phyloP scores from a whole-genome alignment of 2,888 invertebrate species.

The Timandra comae region DNA sequence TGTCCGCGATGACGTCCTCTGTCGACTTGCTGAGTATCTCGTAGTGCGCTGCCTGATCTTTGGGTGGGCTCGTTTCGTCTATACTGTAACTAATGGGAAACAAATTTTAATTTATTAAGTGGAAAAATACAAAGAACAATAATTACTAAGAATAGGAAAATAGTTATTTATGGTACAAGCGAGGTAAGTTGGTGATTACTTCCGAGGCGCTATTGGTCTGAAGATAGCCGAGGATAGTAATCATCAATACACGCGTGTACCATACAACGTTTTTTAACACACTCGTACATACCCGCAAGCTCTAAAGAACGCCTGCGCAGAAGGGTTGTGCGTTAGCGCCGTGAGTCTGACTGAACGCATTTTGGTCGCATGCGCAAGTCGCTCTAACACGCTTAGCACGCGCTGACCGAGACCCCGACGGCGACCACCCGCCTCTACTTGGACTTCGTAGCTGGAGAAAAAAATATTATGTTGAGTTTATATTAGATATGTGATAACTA shows the following conservation, averaged over 20 bases:
- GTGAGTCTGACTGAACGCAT: slow-evolving; percentile 91
- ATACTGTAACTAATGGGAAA: slow-evolving; percentile 72
- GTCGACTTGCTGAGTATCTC: slow-evolving; percentile 76
- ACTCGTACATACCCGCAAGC: slow-evolving; percentile 84
- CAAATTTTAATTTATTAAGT: neutral
- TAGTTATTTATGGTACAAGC: no score
- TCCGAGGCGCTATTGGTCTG: no score
- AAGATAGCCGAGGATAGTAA: no score
- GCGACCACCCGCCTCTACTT: slow-evolving; percentile 82
- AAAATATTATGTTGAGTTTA: no score
- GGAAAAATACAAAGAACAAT: no score
- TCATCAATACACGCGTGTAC: no score
- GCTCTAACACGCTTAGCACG: slow-evolving; percentile 86
- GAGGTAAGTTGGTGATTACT: no score
- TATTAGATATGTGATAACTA: neutral
- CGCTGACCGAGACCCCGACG: slow-evolving; percentile 90
- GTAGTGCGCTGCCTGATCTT: slow-evolving; percentile 72
- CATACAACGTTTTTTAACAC: no score
- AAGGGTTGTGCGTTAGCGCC: slow-evolving; percentile 85
- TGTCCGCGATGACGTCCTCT: slow-evolving; percentile 8
- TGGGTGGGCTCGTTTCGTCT: slow-evolving; percentile 79
- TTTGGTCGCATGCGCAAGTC: slow-evolving; percentile 82
- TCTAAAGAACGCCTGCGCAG: slow-evolving; percentile 84
- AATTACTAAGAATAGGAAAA: no score
- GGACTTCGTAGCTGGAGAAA: slow-evolving; percentile 94